Base-by-base conservation (phyloP, 2,888 invertebrate genomes). In the Tupiocoris notatus region DNA sequence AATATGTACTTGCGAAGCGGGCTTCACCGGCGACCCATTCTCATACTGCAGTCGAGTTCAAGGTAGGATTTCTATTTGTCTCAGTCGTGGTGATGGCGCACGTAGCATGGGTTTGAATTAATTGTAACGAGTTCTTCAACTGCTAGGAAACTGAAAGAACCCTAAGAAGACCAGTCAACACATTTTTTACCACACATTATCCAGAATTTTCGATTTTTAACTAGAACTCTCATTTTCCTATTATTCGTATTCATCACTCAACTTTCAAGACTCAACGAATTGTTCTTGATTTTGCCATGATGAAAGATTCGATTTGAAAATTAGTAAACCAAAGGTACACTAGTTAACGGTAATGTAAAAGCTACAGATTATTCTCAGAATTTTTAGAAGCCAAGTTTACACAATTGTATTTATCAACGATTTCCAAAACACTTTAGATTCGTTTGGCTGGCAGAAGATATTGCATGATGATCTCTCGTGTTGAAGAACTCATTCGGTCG, bases 1-100 rank as follows among this genome's bases (percentile, higher is more conserved):
- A 6, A 78, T 81, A 20, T 81, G 81, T 77, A 76, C 78, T 16
- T 81, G 81, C 77, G 75, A 78, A 18, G 78, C 66, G 18, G 80
- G 80, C 12, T 79, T 77, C 77, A 80, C 79, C 17, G 81, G 81
- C 23, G 81, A 81, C 71, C 81, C 81, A 57, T 81, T 81, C 79
- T 79, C 77, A 68, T 78, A 78, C 77, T 81, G 81, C 76, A 65
- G 56, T 39, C 77, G 64, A 23, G 64, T 66, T 18, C 76, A 76
- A 79, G 79, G 79, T 79, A 79, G 77, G 79, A 76, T 39, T 39
- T 39, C 39, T 12, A 3, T 39, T 3, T 12, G 12, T 39, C 12
- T 39, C 12, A 39, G 6, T 12, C 12, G 39, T 39, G 39, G 39
- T 39, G 3, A 39, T 39, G 39, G 39, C 39, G 39, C 39, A 39